phyloP scores from a whole-genome alignment of 2,797 vertebrate species.

The Coracias cyanogaster region DNA sequence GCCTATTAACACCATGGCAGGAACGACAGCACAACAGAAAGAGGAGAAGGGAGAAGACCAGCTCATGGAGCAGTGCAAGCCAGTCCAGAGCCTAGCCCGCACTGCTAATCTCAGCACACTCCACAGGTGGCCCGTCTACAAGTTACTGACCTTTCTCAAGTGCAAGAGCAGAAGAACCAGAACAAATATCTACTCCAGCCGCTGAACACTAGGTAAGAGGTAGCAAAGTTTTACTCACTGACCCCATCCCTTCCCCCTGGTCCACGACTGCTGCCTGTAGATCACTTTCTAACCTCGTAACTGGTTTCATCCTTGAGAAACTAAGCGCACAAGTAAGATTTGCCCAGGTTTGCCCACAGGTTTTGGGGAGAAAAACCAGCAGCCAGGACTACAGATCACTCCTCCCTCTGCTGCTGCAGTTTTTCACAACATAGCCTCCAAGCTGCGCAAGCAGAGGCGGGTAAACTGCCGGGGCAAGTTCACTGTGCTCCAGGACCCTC shows the following conservation, averaged over 20 bases:
- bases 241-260: neutral
- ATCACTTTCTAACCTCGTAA: neutral
- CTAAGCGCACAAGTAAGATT: neutral
- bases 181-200: neutral
- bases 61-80: neutral
- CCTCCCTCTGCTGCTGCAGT: accelerated
- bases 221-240: neutral
- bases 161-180: neutral
- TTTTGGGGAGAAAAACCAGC: neutral
- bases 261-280: neutral
- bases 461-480: neutral
- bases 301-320: neutral
- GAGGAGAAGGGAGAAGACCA: neutral
- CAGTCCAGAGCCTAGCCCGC: neutral
- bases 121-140: neutral
- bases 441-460: neutral
- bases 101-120: neutral
- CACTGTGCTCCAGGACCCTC: neutral
- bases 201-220: neutral
- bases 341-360: too few species aligned
- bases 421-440: neutral
- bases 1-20: neutral
- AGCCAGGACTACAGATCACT: accelerated
- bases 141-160: neutral
- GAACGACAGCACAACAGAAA: neutral